Percentiles rank a stretch among this genome's conserved stretches.
Conservation (phyloP, 2,113 vertebrate genomes). For the Antennarius striatus region DNA sequence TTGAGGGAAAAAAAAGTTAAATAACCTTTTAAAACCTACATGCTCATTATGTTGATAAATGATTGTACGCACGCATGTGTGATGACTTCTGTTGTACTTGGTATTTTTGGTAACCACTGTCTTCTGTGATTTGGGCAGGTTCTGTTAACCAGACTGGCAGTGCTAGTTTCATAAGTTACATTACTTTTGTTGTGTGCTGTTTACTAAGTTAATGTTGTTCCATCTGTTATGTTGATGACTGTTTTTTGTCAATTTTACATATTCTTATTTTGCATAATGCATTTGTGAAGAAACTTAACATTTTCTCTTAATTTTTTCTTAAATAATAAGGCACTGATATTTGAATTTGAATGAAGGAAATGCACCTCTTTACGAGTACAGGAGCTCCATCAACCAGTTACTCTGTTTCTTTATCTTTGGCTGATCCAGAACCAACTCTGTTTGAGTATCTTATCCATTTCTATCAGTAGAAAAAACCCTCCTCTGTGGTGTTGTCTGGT, state of each 20-base stretch:
- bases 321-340: slow-evolving; percentile 93
- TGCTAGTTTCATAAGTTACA: slow-evolving; percentile 81
- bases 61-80: slow-evolving; percentile 98
- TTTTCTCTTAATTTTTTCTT: slow-evolving; percentile 68
- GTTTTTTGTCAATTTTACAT: slow-evolving; percentile 77
- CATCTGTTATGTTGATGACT: slow-evolving; percentile 85
- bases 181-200: slow-evolving; percentile 84
- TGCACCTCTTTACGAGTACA: slow-evolving; percentile 85
- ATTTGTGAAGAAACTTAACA: slow-evolving; percentile 88
- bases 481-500: slow-evolving; percentile 94
- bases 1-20: slow-evolving; percentile 75
- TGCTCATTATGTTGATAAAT: slow-evolving; percentile 98
- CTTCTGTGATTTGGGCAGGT: slow-evolving; percentile 92
- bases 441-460: slow-evolving; percentile 87
- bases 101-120: slow-evolving; percentile 94
- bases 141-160: slow-evolving; percentile 85
- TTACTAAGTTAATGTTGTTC: slow-evolving; percentile 95
- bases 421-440: slow-evolving; percentile 82
- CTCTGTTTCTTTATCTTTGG: slow-evolving; percentile 80
- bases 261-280: slow-evolving; percentile 72
- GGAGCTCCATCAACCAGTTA: slow-evolving; percentile 89
- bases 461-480: slow-evolving; percentile 85
- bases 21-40: slow-evolving; percentile 83
- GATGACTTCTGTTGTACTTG: slow-evolving; percentile 94
- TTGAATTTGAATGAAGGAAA: slow-evolving; percentile 91